phyloP scores from a whole-genome alignment of 64 coral and sea anemone species.

The Dendronephthya gigantea region DNA sequence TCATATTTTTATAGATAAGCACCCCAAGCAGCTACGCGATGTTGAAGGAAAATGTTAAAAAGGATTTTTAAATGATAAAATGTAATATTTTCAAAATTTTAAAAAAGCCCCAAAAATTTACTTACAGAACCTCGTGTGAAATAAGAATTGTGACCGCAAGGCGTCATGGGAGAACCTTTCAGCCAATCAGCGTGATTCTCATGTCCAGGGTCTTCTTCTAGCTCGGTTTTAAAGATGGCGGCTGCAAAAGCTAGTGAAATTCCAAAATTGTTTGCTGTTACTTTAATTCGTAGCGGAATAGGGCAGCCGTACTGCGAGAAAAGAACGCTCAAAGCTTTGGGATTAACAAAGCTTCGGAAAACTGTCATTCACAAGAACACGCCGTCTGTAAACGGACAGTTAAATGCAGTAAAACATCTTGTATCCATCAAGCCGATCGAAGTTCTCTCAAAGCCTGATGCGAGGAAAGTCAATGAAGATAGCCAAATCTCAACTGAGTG shows the following conservation, averaged over 20 bases:
- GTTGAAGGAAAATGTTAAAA: not conserved
- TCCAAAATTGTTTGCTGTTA: slow-evolving; percentile 79
- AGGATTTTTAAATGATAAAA: not conserved
- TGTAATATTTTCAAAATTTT: not conserved
- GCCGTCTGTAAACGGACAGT: slow-evolving; percentile 64
- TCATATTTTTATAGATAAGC: not conserved
- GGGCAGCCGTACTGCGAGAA: slow-evolving; percentile 92
- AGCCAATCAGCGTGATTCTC: not conserved
- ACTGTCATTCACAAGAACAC: slow-evolving; percentile 89
- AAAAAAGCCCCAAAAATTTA: not conserved
- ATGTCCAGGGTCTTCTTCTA: not conserved
- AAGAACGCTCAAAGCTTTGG: slow-evolving; percentile 78
- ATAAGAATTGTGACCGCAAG: not conserved
- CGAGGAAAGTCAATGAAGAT: not conserved
- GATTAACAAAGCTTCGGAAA: slow-evolving; percentile 76
- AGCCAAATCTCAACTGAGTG: not conserved
- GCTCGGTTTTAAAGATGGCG: slow-evolving; percentile 58
- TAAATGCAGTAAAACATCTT: slow-evolving; percentile 75
- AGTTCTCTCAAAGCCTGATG: slow-evolving; percentile 4
- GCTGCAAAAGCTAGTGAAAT: slow-evolving; percentile 22
- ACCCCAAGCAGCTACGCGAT: not conserved
- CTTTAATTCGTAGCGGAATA: slow-evolving; percentile 66
- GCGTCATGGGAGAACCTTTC: not conserved
- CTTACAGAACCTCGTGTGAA: not conserved
- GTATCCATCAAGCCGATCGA: slow-evolving; percentile 68